These are phyloP conservation scores for Nesoenas mayeri DNA, from an alignment of 2,113 vertebrate species.

Conservation along the genomic window DNA sequence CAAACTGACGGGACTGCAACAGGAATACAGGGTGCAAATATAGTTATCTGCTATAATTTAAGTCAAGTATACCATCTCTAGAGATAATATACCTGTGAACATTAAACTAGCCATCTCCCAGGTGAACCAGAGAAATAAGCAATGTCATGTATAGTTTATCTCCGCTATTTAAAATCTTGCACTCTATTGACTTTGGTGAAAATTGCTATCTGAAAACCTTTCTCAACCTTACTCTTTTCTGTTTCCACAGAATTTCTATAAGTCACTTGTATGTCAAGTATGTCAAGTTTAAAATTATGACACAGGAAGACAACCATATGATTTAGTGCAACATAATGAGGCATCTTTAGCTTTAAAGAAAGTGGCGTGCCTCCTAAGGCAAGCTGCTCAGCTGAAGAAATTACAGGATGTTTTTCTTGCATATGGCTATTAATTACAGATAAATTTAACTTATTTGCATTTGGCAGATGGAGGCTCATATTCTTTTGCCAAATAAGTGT, in stretches of 20 bases:
- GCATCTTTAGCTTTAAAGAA: background rate
- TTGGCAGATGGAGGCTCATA: background rate
- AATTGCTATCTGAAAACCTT: background rate
- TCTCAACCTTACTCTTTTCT: background rate
- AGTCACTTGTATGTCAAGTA: background rate
- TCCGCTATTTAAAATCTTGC: background rate
- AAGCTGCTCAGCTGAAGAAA: slow-evolving; percentile 14
- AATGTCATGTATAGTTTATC: background rate
- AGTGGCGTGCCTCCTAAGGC: background rate
- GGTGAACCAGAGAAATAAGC: background rate
- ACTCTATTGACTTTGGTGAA: background rate
- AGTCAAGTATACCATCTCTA: background rate
- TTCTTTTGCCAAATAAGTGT: background rate
- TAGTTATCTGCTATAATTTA: background rate
- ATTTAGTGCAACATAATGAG: background rate
- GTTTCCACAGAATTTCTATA: background rate
- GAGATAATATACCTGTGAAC: background rate
- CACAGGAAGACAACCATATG: background rate
- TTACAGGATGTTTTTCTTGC: slow-evolving; percentile 15
- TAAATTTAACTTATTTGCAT: slow-evolving; percentile 20
- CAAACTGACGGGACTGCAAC: background rate
- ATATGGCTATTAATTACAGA: slow-evolving; percentile 18
- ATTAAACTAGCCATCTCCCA: background rate
- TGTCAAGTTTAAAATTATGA: background rate
- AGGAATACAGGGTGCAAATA: background rate